A percentile compares a stretch with the other conserved stretches of the same genome.
Evolutionary conservation across 2,888 invertebrate genomes (phyloP).

Genomic region (Peribatodes rhomboidaria): DNA sequence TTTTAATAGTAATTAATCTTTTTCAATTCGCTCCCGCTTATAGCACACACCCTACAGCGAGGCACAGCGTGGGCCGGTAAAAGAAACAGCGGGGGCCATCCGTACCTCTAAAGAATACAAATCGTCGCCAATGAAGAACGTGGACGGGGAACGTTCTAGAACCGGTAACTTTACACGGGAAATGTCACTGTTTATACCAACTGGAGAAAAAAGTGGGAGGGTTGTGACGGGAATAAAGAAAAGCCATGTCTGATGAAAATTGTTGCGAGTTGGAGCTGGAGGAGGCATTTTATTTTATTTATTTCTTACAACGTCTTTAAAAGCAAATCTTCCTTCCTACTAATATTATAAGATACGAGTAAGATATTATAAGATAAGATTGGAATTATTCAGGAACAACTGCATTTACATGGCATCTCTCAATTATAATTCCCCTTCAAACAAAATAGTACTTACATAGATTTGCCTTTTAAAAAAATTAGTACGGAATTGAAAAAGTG

Average conservation of each 20-base stretch:
- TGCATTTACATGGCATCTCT: too few species aligned
- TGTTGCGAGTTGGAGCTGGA: neutral
- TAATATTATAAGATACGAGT: too few species aligned
- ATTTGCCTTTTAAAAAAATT: too few species aligned
- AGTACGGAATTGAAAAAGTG: too few species aligned
- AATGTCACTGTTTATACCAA: constrained; percentile 11
- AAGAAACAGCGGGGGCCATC: constrained; percentile 41
- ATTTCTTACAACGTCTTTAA: too few species aligned
- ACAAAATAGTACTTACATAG: too few species aligned
- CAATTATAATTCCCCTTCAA: too few species aligned
- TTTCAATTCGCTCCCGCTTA: constrained; percentile 16
- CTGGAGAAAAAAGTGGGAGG: neutral
- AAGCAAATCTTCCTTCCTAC: too few species aligned
- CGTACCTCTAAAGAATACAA: constrained; percentile 42
- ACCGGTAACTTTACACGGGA: neutral
- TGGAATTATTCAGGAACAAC: too few species aligned
- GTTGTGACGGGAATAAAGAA: neutral
- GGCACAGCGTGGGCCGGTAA: constrained; percentile 34
- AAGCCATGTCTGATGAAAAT: neutral
- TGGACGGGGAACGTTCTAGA: constrained; percentile 5
- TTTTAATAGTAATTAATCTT: neutral
- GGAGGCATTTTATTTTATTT: too few species aligned
- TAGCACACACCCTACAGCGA: constrained; percentile 23
- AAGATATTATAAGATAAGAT: too few species aligned
- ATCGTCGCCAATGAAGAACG: constrained; percentile 41